Evolutionary conservation across 2,797 vertebrate genomes (phyloP), one percentile per base, ranked within the genome.

Genomic region (Malurus splendens): DNA sequence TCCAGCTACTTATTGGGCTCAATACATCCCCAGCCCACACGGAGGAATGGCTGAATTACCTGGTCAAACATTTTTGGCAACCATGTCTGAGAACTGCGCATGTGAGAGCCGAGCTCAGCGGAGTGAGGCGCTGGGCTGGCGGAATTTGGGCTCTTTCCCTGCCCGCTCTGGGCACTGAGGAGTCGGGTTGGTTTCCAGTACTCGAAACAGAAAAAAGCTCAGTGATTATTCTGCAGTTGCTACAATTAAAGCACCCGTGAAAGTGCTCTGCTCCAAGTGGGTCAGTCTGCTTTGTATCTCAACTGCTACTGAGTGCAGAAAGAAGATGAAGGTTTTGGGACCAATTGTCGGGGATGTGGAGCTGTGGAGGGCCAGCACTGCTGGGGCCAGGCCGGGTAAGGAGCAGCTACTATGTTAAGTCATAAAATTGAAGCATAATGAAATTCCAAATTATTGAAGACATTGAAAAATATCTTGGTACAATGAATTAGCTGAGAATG

Each of bases 21-120:
- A 47, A 42, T 2, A 10, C 36, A 3, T 60, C 32, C 92, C 90
- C 76, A 72, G 24, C 84, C 28, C 42, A 45, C 56, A 41, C 25
- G 54, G 52, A 93, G 86, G 93, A 96, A 94, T 72, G 94, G 94
- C 91, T 95, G 93, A 90, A 94, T 92, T 93, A 95, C 78, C 92
- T 97, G 93, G 96, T 97, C 97, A 97, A 96, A 96, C 95, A 85
- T 92, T 97, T 98, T 98, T 98, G 98, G 98, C 97, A 98, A 98
- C 97, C 50, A 80, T 96, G 96, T 96, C 96, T 96, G 96, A 98
- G 96, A 97, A 96, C 97, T 97, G 97, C 98, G 98, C 94, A 90
- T 96, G 96, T 96, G 94, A 97, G 97, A 97, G 97, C 97, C 89
- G 67, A 97, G 96, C 95, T 96, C 97, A 97, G 97, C 93, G 96